Evolutionary conservation across 2,888 invertebrate species (phyloP).

Genomic region (Noctua fimbriata): DNA sequence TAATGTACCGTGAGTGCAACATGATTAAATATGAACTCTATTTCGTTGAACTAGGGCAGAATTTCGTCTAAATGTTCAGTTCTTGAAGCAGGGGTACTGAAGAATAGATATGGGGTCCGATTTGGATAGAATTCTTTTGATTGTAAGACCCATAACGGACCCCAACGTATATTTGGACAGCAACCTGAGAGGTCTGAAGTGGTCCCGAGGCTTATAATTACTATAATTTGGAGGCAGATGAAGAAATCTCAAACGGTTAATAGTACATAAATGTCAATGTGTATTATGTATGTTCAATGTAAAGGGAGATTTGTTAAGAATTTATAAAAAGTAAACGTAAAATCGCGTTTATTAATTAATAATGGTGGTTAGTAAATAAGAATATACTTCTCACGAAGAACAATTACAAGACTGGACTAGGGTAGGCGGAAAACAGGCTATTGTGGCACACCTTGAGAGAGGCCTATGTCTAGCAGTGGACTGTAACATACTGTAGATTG

Average conservation of each 20-base stretch:
- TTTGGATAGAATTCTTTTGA: conserved; percentile 87
- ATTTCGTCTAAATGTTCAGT: conserved; percentile 52
- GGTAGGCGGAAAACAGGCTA: background rate
- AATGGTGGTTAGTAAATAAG: background rate
- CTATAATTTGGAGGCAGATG: conserved; percentile 88
- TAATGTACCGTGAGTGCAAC: conserved; percentile 59
- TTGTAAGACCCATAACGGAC: conserved; percentile 87
- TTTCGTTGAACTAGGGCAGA: conserved; percentile 42
- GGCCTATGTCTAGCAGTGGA: background rate
- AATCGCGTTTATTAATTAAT: background rate
- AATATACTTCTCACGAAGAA: background rate
- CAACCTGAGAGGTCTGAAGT: conserved; percentile 88
- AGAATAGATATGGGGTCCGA: conserved; percentile 89
- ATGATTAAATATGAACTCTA: conserved; percentile 62
- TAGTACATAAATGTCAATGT: conserved; percentile 39
- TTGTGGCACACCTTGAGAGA: background rate
- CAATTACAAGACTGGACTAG: background rate
- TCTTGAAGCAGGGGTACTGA: conserved; percentile 81
- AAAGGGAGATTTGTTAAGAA: conserved; percentile 18
- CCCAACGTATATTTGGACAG: conserved; percentile 90
- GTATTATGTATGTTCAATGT: conserved; percentile 1
- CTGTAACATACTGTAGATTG: background rate
- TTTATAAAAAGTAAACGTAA: background rate
- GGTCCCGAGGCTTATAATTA: conserved; percentile 88
- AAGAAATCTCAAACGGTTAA: conserved; percentile 75